Base-by-base conservation (phyloP, 2,888 invertebrate species). In the Drosophila pseudotakahashii region DNA sequence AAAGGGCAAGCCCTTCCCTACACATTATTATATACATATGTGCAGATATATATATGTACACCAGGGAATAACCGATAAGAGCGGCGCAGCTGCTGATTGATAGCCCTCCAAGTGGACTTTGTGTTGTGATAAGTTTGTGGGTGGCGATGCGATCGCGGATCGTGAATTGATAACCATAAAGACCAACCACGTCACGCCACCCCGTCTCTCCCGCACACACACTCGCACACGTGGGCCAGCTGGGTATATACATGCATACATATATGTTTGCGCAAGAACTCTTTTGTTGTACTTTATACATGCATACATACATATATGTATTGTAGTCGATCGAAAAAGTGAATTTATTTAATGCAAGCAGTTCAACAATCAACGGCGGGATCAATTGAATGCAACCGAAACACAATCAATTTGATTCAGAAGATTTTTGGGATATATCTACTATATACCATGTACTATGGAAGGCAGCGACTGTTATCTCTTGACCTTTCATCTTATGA, bases 21-120 rank as follows among this genome's bases (percentile, higher is more conserved):
- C 47, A 34, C 3, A 3, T 10, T 13, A 5, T 5, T 5, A 5
- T 37, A n/a, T 11, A 47, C 39, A 59, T 36, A n/a, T 16, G 14
- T 34, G 3, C 6, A 11, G 14, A 11, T 53, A 41, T 30, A 23
- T 14, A 14, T 26, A 13, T 44, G 14, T 36, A 11, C 10, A 13
- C 14, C 32, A 42, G 58, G 61, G 61, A 45, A 52, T 45, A 64
- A 61, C 61, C 62, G 67, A 64, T 68, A 57, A 68, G 66, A 68
- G 26, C 44, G 44, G n/a, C 44, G 47, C 36, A 37, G 14, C 51
- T 60, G n/a, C 37, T n/a, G 59, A 62, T 39, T 62, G 45, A 62
- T 47, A 62, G 42, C 23, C 23, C 55, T 34, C 3, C 32, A 16
- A 37, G 37, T 45, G 50, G 37, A 67, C 68, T 67, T 69, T 68